These are phyloP conservation scores for Uria lomvia DNA, from an alignment of 2,113 vertebrate species.

Conservation along the genomic window DNA sequence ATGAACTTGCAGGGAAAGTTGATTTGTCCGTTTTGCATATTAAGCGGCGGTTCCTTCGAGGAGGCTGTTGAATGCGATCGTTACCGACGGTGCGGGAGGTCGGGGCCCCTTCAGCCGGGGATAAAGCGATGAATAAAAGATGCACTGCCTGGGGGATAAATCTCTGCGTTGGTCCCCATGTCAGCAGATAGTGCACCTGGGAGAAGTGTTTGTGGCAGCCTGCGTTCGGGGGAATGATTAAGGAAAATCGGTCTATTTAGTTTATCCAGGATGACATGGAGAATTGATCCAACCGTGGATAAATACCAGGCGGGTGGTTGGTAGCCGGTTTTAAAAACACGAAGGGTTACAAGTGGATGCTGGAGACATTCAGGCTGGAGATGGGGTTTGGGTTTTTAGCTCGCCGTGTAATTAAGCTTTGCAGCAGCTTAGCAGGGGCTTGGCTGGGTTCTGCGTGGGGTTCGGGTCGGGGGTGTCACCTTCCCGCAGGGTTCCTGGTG, in stretches of 20 bases:
- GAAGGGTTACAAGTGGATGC: neutral
- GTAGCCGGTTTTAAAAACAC: neutral
- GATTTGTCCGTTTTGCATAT: neutral
- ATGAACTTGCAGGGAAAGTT: neutral
- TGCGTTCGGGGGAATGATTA: neutral
- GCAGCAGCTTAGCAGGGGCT: neutral
- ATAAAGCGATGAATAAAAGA: neutral
- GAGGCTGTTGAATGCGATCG: neutral
- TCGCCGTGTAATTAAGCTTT: neutral
- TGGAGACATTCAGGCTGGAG: neutral
- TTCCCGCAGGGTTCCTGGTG: fast-evolving
- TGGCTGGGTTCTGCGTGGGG: fast-evolving
- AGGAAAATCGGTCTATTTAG: neutral
- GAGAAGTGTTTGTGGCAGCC: neutral
- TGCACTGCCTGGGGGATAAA: neutral
- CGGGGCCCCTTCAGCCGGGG: neutral
- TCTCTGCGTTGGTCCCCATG: neutral
- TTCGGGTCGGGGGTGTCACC: neutral
- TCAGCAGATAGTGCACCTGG: neutral
- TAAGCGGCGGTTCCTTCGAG: neutral
- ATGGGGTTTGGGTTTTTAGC: neutral
- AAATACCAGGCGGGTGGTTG: fast-evolving
- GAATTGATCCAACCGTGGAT: neutral
- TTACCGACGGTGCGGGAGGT: neutral
- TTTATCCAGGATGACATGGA: neutral